Evolutionary conservation across 2,113 vertebrate species (phyloP).

Genomic region (Nesogale talazaci): DNA sequence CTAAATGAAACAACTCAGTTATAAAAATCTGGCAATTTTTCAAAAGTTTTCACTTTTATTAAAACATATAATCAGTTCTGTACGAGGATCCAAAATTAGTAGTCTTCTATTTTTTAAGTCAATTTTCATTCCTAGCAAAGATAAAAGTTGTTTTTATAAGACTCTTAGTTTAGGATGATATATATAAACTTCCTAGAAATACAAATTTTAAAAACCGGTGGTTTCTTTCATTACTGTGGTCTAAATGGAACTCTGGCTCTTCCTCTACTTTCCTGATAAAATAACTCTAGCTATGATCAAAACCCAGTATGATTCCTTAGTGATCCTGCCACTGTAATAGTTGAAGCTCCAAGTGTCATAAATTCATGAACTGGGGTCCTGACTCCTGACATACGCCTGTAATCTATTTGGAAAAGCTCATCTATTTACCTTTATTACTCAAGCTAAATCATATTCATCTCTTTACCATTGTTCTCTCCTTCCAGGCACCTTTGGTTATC

Average conservation of each 20-base stretch:
- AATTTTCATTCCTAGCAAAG: conserved; percentile 55
- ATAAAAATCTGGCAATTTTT: conserved; percentile 32
- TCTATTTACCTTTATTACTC: not conserved
- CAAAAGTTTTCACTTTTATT: conserved; percentile 65
- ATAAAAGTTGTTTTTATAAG: conserved; percentile 66
- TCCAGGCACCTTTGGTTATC: not conserved
- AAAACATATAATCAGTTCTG: conserved; percentile 15
- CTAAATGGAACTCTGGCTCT: not conserved
- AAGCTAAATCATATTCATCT: not conserved
- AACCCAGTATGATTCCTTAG: not conserved
- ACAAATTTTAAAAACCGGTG: not conserved
- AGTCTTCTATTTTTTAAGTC: conserved; percentile 56
- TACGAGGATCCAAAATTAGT: conserved; percentile 44
- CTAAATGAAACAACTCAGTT: conserved; percentile 10
- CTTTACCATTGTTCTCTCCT: not conserved
- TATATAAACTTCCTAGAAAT: not conserved
- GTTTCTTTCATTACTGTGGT: not conserved
- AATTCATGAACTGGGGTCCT: not conserved
- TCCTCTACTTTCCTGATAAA: not conserved
- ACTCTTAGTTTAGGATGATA: not conserved
- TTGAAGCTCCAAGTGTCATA: not conserved
- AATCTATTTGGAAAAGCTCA: not conserved
- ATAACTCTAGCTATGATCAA: not conserved
- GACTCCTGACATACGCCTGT: not conserved
- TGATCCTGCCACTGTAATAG: not conserved